Base-by-base conservation (phyloP, 92 coral and sea anemone genomes). In the Phenganax marumi region DNA sequence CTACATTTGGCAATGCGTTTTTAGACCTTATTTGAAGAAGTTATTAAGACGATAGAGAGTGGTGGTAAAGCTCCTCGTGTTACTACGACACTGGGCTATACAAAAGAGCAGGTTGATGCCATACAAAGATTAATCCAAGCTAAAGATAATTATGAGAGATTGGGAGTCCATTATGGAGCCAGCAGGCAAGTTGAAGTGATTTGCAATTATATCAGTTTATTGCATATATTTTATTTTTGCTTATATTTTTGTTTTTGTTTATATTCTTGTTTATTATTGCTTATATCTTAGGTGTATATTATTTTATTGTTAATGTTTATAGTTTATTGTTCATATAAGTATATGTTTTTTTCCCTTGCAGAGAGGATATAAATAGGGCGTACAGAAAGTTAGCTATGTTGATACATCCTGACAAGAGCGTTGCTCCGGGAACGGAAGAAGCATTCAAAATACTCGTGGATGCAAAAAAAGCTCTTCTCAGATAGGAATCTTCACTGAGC, bases 371-470 rank as follows among this genome's bases (percentile, higher is more conserved):
- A 13, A 95, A 92, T 81, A 94, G 97, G 8, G 98, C 98, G 17
- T 95, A 95, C 88, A 91, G 91, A 88, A 95, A 86, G 85, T 77
- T 95, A 17, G 98, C 98, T 6, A 91, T 95, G 33, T 87, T 95
- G 12, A 93, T 95, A 57, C 98, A 95, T 78, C 98, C 98, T 3
- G 98, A 95, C 79, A 95, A 95, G 81, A 95, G 98, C 75, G 90
- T 95, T 9, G 98, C 98, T 10, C 98, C 98, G 6, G 98, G 98
- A 9, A 89, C 97, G 5, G 98, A 95, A 64, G 98, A 95, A 46
- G 98, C 98, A 1, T 95, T 95, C 72, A 95, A 95, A 71, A 91
- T 91, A 1, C 87, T 95, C 21, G 98, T 95, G 24, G 90, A 88
- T 48, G 96, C 98, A 66, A 82, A 96, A 63, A 92, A 93, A 58